phyloP scores from a whole-genome alignment of 1,140 invertebrate genomes.

The Maconellicoccus hirsutus region DNA sequence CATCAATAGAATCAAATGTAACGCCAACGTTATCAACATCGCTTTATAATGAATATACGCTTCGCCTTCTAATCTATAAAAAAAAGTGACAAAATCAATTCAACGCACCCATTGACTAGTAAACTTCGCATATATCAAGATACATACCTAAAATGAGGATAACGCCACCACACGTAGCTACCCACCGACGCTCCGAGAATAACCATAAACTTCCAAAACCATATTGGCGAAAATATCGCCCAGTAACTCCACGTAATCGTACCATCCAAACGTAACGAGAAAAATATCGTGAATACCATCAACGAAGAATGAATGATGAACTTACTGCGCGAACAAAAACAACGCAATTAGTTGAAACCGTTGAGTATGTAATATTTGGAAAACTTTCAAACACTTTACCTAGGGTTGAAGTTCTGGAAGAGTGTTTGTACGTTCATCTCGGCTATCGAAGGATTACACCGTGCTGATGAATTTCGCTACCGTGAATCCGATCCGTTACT shows the following conservation, averaged over 20 bases:
- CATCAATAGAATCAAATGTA: slow-evolving; percentile 89
- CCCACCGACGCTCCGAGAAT: slow-evolving; percentile 77
- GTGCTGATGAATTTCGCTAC: too few species aligned
- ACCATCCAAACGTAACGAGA: slow-evolving; percentile 78
- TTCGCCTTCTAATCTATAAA: slow-evolving; percentile 76
- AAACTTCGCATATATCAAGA: too few species aligned
- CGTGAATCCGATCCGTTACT: too few species aligned
- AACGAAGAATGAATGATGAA: slow-evolving; percentile 89
- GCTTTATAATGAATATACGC: slow-evolving; percentile 94
- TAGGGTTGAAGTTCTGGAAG: slow-evolving; percentile 86
- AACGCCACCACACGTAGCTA: slow-evolving; percentile 86
- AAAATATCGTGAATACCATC: slow-evolving; percentile 76
- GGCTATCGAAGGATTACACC: too few species aligned
- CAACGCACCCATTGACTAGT: too few species aligned
- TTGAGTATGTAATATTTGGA: neutral
- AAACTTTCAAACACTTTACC: slow-evolving; percentile 42
- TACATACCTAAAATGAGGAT: slow-evolving; percentile 76
- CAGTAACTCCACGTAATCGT: slow-evolving; percentile 85
- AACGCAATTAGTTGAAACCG: too few species aligned
- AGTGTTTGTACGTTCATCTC: slow-evolving; percentile 76
- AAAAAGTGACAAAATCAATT: neutral
- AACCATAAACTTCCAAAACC: slow-evolving; percentile 91
- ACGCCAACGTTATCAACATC: slow-evolving; percentile 85
- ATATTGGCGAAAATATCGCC: slow-evolving; percentile 87
- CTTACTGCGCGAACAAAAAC: slow-evolving; percentile 55